phyloP scores from a whole-genome alignment of 2,888 invertebrate species.

The Pomacea canaliculata region DNA sequence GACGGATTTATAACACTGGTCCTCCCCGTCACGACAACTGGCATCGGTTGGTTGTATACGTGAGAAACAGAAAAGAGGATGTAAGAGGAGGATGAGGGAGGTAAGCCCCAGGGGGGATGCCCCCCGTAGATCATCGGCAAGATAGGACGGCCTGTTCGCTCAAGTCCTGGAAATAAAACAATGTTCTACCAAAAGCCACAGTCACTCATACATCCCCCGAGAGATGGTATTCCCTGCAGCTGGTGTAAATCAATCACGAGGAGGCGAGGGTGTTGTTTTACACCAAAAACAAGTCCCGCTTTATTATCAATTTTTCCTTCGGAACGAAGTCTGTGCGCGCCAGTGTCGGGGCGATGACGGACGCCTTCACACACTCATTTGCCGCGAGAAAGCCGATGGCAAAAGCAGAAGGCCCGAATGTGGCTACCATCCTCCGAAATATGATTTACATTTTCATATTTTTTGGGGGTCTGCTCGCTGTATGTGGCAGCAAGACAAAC shows the following conservation, averaged over 20 bases:
- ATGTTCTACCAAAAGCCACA: background rate
- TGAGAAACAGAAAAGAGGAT: too few relatives aligned
- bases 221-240: constrained; percentile 4
- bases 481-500: background rate
- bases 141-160: too few relatives aligned
- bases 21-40: too few relatives aligned
- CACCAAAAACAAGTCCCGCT: constrained; percentile 6
- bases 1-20: too few relatives aligned
- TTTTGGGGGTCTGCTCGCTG: background rate
- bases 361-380: constrained; percentile 1
- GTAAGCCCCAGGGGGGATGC: too few relatives aligned
- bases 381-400: background rate
- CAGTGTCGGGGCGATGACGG: background rate
- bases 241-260: constrained; percentile 11
- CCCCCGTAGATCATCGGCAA: too few relatives aligned
- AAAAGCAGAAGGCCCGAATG: background rate
- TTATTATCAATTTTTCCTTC: constrained; percentile 21
- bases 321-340: background rate
- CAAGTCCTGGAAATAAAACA: too few relatives aligned
- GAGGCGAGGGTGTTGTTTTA: constrained; percentile 5
- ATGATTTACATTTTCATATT: constrained; percentile 8
- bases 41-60: too few relatives aligned
- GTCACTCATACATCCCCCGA: background rate
- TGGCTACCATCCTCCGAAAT: background rate
- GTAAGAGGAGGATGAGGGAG: too few relatives aligned